Conservation (phyloP, 2,113 vertebrate genomes). For the Rhea pennata region DNA sequence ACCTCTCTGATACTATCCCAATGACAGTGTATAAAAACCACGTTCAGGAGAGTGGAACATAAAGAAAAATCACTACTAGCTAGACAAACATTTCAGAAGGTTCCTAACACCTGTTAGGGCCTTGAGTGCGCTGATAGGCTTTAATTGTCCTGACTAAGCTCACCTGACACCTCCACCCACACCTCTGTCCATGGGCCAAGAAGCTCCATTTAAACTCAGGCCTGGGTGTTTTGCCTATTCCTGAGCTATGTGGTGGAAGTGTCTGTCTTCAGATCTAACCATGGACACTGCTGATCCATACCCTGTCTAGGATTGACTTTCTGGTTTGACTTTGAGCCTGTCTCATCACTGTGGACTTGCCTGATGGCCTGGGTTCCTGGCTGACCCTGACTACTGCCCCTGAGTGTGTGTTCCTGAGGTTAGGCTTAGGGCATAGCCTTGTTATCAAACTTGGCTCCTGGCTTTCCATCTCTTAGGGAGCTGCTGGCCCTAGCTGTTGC, state of each 20-base stretch:
- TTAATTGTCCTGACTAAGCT: not conserved
- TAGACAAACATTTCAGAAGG: not conserved
- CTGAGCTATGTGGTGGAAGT: accelerated
- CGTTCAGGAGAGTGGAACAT: not conserved
- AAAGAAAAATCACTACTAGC: not conserved
- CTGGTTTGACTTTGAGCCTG: accelerated
- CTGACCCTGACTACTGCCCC: accelerated
- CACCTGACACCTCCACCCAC: not conserved
- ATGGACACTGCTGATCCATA: accelerated
- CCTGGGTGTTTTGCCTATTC: accelerated
- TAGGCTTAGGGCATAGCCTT: accelerated
- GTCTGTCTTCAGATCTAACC: accelerated
- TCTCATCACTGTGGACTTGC: accelerated
- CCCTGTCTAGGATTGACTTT: accelerated
- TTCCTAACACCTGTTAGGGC: not conserved
- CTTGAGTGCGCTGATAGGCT: not conserved
- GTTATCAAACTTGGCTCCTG: accelerated
- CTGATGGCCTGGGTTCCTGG: accelerated
- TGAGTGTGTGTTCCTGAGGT: accelerated
- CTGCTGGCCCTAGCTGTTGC: not conserved
- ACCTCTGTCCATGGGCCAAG: not conserved
- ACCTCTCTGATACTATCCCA: not conserved
- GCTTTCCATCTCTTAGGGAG: accelerated
- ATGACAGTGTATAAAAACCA: not conserved
- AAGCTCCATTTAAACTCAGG: not conserved